phyloP scores from a whole-genome alignment of 2,113 vertebrate species.

The Dicerorhinus sumatrensis region DNA sequence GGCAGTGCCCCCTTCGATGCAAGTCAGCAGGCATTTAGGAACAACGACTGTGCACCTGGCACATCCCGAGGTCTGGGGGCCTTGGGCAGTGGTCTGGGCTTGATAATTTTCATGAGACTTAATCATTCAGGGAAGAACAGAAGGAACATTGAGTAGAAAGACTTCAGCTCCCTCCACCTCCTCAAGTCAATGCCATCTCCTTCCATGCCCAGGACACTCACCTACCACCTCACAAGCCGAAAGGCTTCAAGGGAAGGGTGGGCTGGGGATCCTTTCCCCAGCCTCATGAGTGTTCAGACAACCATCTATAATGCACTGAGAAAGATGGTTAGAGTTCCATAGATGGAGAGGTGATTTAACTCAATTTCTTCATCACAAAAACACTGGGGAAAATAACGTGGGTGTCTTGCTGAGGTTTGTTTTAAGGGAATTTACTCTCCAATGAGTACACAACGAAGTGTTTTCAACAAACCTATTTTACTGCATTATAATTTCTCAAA shows the following conservation, averaged over 20 bases:
- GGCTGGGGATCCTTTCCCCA: no score
- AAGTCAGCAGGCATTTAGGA: neutral
- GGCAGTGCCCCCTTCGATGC: accelerated
- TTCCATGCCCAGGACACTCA: neutral
- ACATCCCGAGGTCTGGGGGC: neutral
- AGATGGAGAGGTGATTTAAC: neutral
- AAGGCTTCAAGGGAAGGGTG: neutral
- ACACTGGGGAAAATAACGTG: accelerated
- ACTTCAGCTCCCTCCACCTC: neutral
- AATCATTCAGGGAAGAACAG: neutral
- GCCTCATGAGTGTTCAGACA: neutral
- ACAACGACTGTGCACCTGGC: neutral
- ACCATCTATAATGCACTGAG: accelerated
- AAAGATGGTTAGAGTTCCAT: neutral
- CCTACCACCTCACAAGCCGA: neutral
- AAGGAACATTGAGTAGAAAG: neutral
- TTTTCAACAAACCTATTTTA: neutral
- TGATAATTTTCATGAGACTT: neutral
- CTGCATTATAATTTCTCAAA: no score
- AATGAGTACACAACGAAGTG: neutral
- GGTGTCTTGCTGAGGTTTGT: no score
- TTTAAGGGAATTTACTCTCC: neutral
- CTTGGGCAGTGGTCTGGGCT: neutral
- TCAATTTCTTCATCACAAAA: neutral
- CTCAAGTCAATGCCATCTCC: neutral